Evolutionary conservation across 1,140 invertebrate genomes (phyloP), one percentile per base, ranked within the genome.

Genomic region (Oryctes rhinoceros): DNA sequence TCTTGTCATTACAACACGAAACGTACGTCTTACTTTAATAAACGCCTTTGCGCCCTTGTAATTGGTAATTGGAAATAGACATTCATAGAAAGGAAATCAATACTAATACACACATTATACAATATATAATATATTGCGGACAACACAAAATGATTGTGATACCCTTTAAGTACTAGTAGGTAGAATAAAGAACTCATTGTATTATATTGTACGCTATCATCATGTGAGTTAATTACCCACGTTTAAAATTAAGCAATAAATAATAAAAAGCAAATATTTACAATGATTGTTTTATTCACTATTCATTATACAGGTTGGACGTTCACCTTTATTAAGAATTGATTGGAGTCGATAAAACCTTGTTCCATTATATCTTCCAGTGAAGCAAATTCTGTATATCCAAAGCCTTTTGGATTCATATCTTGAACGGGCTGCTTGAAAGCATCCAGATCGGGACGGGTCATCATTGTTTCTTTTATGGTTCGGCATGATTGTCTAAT

Each of bases 391-490:
- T 95, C 93, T 0, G 91, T 90, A 81, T 93, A 96, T 3, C 95
- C 95, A 85, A 94, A 95, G 5, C 94, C 94, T 53, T 92, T 89
- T 0, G 91, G 90, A 84, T 93, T 94, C n/a, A 93, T 90, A 77
- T 92, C 90, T 44, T 91, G 87, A 0, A 88, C 87, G 0, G 94
- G 94, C 81, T 91, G 91, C 84, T 92, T 90, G 85, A 96, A 96
- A 0, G 94, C 93, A 78, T 92, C 90, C 1, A 95, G 88, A 82
- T 91, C 91, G 0, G 94, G 92, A 83, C 91, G 91, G 3, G 94
- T 93, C 87, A 92, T 91, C 86, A 95, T 94, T 6, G 91, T 92
- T 87, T 96, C 94, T 59, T 90, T 88, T 80, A 95, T 91, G 9
- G 92, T 92, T 75, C 89, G 86, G 7, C 90, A 89, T 0, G 90